Evolutionary conservation across 2,113 vertebrate genomes (phyloP).

Genomic region (Xenotilapia caudafasciata): DNA sequence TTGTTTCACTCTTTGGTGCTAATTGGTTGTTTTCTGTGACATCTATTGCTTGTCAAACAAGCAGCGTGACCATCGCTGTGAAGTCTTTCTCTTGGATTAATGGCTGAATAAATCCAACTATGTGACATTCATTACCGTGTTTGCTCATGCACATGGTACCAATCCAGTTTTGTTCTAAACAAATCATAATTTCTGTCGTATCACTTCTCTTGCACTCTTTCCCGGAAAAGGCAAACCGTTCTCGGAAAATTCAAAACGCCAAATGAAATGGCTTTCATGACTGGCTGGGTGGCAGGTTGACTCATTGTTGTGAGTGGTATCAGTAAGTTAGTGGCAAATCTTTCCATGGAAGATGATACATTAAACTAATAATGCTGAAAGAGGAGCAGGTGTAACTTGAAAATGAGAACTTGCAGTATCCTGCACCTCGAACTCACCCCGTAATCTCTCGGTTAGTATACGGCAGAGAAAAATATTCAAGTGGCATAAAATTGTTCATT

Average conservation of each 20-base stretch:
- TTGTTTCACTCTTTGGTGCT: not conserved
- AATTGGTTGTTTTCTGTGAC: not conserved
- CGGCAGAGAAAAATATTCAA: not conserved
- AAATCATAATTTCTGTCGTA: not conserved
- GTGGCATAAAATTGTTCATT: not conserved
- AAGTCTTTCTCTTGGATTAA: not conserved
- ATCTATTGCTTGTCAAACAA: not conserved
- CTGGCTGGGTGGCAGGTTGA: not conserved
- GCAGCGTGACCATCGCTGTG: not conserved
- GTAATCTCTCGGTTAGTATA: not conserved
- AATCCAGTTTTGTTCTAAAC: not conserved
- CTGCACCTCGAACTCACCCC: not conserved
- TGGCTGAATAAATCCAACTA: not conserved
- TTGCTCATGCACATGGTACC: not conserved
- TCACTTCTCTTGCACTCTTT: not conserved
- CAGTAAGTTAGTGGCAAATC: not conserved
- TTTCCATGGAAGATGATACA: not conserved
- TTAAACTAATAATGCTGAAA: not conserved
- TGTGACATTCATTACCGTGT: not conserved
- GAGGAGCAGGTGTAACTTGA: not conserved
- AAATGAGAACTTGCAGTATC: not conserved
- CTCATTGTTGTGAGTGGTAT: not conserved
- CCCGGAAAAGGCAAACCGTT: not conserved
- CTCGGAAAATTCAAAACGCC: not conserved
- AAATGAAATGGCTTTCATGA: not conserved